Conservation (phyloP, 2,888 invertebrate genomes). For the Autographa pulchrina region DNA sequence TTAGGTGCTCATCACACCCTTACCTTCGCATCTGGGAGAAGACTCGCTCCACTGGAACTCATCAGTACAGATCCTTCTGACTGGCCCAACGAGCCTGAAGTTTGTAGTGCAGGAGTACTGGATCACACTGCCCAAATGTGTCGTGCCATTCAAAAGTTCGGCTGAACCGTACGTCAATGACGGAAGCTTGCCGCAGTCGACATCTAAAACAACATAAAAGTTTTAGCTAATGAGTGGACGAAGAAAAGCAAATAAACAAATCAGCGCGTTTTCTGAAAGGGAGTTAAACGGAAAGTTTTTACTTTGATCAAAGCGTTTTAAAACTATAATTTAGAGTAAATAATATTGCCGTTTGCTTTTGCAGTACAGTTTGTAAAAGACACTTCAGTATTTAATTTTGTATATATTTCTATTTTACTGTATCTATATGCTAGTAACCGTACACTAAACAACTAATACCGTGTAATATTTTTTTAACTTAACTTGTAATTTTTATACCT, state of each 20-base stretch:
- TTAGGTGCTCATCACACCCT: not conserved
- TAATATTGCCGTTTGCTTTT: not conserved
- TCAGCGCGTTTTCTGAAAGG: not conserved
- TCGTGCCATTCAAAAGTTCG: constrained; percentile 93
- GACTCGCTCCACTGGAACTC: constrained; percentile 95
- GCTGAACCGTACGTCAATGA: constrained; percentile 94
- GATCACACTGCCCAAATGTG: constrained; percentile 94
- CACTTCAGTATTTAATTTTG: not conserved
- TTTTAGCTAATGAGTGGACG: not conserved
- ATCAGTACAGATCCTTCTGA: constrained; percentile 92
- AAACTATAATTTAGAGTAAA: not conserved
- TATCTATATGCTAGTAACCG: too few relatives aligned
- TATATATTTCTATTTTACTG: too few relatives aligned
- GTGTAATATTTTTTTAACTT: too few relatives aligned
- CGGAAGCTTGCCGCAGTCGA: constrained; percentile 96
- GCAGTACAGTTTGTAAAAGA: not conserved
- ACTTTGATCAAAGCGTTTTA: not conserved
- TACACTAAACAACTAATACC: too few relatives aligned
- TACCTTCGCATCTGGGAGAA: constrained; percentile 96
- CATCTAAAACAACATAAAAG: constrained; percentile 89
- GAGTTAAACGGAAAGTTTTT: not conserved
- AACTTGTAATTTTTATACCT: too few relatives aligned
- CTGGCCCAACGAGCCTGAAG: constrained; percentile 93
- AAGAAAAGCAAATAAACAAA: not conserved
- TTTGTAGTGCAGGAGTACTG: constrained; percentile 94